phyloP scores from a whole-genome alignment of 2,888 invertebrate genomes.

The Galeruca laticollis region DNA sequence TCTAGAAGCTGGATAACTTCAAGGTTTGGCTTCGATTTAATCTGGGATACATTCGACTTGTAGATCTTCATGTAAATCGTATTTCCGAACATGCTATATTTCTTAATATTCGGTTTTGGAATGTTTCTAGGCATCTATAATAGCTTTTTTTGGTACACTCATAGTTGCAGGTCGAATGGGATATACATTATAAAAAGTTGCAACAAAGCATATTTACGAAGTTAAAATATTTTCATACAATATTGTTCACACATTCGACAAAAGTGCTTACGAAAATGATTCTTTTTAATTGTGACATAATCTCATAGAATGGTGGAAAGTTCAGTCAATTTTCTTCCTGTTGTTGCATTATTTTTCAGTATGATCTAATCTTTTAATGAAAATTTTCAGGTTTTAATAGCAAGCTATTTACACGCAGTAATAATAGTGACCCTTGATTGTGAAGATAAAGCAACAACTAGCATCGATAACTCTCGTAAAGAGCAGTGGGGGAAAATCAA shows the following conservation, averaged over 20 bases:
- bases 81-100: too few relatives aligned
- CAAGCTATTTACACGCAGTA: background rate
- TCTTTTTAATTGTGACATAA: background rate
- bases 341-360: background rate
- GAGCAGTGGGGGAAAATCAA: constrained; percentile 18
- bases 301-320: background rate
- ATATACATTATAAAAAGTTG: too few relatives aligned
- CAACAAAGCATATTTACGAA: too few relatives aligned
- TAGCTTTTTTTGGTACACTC: too few relatives aligned
- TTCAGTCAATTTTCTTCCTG: background rate
- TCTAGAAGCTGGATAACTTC: too few relatives aligned
- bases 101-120: too few relatives aligned
- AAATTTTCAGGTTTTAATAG: background rate
- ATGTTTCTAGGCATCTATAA: too few relatives aligned
- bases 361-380: constrained; percentile 16
- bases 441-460: constrained; percentile 29
- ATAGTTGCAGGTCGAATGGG: too few relatives aligned
- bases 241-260: background rate
- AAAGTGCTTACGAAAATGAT: background rate
- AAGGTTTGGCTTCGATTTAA: too few relatives aligned
- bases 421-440: background rate
- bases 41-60: too few relatives aligned
- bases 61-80: too few relatives aligned
- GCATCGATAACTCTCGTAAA: constrained; percentile 21
- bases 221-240: too few relatives aligned